A percentile compares a stretch with the other conserved stretches of the same genome.
Conservation (phyloP, 2,888 invertebrate genomes). For the Thumatha senex region DNA sequence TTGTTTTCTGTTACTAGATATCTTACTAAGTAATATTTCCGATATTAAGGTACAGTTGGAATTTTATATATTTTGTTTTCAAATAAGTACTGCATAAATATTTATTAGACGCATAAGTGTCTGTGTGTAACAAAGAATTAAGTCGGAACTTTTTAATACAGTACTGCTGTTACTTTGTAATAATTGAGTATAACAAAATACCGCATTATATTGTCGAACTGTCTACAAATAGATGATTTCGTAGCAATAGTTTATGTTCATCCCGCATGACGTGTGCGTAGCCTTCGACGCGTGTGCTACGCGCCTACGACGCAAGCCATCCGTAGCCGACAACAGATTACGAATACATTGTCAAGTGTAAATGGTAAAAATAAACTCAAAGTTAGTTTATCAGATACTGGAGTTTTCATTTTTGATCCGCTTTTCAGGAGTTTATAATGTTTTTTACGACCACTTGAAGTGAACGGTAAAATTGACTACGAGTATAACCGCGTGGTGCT, state of each 20-base stretch:
- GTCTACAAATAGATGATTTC: constrained; percentile 44
- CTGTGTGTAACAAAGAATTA: constrained; percentile 15
- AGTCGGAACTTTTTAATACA: constrained; percentile 26
- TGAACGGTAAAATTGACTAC: too few relatives aligned
- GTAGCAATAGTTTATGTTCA: constrained; percentile 57
- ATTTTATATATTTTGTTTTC: constrained; percentile 23
- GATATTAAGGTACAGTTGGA: constrained; percentile 44
- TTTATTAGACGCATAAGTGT: constrained; percentile 12
- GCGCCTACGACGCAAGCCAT: constrained; percentile 70
- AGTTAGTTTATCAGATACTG: constrained; percentile 83
- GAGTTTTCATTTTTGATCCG: constrained; percentile 71
- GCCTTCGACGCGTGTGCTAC: constrained; percentile 72
- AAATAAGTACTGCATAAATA: constrained; percentile 14
- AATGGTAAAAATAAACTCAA: constrained; percentile 85
- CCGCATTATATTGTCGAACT: constrained; percentile 25
- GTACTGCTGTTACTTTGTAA: constrained; percentile 37
- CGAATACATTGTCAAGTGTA: constrained; percentile 85
- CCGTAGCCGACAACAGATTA: constrained; percentile 82
- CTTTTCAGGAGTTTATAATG: constrained; percentile 2
- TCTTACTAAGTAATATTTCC: constrained; percentile 48
- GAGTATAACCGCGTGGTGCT: too few relatives aligned
- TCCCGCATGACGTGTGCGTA: constrained; percentile 63
- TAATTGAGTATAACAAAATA: constrained; percentile 15
- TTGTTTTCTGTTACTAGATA: constrained; percentile 44
- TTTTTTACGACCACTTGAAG: too few relatives aligned